Percentiles rank a stretch among this genome's conserved stretches.
phyloP scores from a whole-genome alignment of 2,797 vertebrate species.

The Chaunax sp. region DNA sequence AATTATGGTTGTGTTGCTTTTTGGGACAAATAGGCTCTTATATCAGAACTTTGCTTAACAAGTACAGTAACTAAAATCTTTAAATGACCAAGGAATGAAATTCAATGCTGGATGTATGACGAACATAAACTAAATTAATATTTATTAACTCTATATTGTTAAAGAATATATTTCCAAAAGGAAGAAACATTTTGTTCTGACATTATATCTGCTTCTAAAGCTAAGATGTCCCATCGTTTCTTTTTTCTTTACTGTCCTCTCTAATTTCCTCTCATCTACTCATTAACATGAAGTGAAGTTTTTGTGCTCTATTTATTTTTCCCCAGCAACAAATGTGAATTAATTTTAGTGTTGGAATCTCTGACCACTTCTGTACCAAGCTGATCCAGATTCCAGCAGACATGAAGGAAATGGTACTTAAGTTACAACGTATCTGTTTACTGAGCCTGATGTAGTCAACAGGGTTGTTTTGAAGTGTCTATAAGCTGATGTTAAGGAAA shows the following conservation, averaged over 20 bases:
- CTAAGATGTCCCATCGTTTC: conserved; percentile 25
- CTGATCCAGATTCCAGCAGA: conserved; percentile 29
- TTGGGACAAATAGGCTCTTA: conserved; percentile 33
- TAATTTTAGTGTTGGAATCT: conserved; percentile 32
- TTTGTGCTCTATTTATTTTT: conserved; percentile 52
- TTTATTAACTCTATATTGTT: conserved; percentile 50
- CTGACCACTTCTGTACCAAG: conserved; percentile 39
- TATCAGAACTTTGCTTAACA: conserved; percentile 33
- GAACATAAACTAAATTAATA: conserved; percentile 36
- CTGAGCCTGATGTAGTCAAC: conserved; percentile 54
- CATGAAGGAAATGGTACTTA: conserved; percentile 32
- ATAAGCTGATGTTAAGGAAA: conserved; percentile 8
- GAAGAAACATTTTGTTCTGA: conserved; percentile 32
- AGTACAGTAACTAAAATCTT: conserved; percentile 36
- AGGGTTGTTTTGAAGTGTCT: conserved; percentile 34
- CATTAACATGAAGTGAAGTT: conserved; percentile 52
- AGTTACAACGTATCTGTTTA: conserved; percentile 59
- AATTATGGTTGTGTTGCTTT: conserved; percentile 57
- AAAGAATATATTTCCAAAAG: conserved; percentile 41
- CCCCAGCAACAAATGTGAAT: conserved; percentile 57
- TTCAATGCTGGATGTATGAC: conserved; percentile 54
- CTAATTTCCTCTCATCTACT: conserved; percentile 28
- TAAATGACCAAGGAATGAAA: conserved; percentile 45
- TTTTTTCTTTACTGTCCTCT: conserved; percentile 10
- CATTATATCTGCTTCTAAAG: conserved; percentile 42